phyloP scores from a whole-genome alignment of 2,888 invertebrate genomes.

The Ormia ochracea region DNA sequence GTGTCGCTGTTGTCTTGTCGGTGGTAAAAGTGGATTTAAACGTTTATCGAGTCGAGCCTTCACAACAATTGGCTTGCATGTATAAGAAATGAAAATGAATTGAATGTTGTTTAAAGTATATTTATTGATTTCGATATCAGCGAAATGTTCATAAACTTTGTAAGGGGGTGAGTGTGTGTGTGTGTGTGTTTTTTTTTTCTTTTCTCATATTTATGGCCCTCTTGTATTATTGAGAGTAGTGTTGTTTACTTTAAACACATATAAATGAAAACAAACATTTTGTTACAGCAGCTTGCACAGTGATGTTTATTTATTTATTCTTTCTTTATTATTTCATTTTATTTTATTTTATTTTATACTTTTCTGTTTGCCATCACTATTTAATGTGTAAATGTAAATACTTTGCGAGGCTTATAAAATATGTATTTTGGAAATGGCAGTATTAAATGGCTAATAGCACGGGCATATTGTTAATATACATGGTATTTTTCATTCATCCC shows the following conservation, averaged over 20 bases:
- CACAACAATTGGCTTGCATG: not conserved
- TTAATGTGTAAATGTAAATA: too few species aligned
- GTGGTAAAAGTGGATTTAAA: not conserved
- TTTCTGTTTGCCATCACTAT: too few species aligned
- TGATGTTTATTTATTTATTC: not conserved
- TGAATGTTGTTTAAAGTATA: not conserved
- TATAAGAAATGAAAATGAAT: constrained; percentile 32
- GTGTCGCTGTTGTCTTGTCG: not conserved
- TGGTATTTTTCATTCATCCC: not conserved
- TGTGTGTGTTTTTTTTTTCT: too few species aligned
- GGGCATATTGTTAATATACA: too few species aligned
- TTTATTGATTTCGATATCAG: constrained; percentile 25
- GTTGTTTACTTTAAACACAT: constrained; percentile 18
- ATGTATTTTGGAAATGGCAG: too few species aligned
- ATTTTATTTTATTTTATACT: too few species aligned
- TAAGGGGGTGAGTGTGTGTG: too few species aligned
- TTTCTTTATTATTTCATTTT: too few species aligned
- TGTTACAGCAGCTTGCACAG: not conserved
- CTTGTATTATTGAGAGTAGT: not conserved
- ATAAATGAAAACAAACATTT: not conserved
- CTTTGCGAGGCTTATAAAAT: too few species aligned
- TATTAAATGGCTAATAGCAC: not conserved
- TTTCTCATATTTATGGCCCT: constrained; percentile 15
- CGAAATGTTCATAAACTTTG: constrained; percentile 25
- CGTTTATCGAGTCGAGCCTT: not conserved